Conservation (phyloP, 2,888 invertebrate genomes). For the Agriopis leucophaearia region DNA sequence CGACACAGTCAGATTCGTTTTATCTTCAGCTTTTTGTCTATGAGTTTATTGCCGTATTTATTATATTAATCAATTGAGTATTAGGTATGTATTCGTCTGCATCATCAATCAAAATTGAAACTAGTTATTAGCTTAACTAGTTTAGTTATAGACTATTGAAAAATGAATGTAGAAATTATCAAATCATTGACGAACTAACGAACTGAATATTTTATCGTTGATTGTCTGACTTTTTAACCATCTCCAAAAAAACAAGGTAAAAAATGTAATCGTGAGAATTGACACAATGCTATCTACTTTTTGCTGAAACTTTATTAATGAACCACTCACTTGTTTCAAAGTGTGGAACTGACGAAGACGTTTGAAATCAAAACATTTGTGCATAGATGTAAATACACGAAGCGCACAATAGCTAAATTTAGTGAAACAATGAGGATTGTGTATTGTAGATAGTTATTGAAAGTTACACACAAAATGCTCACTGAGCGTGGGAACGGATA, state of each 20-base stretch:
- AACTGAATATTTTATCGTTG: conserved; percentile 14
- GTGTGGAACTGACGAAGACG: conserved; percentile 38
- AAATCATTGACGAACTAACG: conserved; percentile 27
- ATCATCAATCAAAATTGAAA: conserved; percentile 78
- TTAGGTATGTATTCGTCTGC: conserved; percentile 61
- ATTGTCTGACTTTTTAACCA: not conserved
- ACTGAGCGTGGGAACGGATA: conserved; percentile 80
- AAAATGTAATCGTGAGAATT: conserved; percentile 7
- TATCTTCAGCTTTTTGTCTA: conserved; percentile 70
- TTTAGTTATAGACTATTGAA: conserved; percentile 30
- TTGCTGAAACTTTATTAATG: conserved; percentile 8
- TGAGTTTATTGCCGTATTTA: conserved; percentile 65
- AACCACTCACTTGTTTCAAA: conserved; percentile 7
- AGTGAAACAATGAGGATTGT: conserved; percentile 85
- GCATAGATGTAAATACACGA: conserved; percentile 79
- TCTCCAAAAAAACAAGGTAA: conserved; percentile 3
- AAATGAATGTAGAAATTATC: conserved; percentile 33
- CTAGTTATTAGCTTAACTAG: conserved; percentile 61
- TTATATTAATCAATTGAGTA: conserved; percentile 75
- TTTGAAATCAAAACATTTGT: conserved; percentile 60
- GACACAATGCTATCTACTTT: conserved; percentile 8
- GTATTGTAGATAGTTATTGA: conserved; percentile 74
- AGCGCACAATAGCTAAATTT: conserved; percentile 82
- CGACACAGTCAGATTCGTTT: conserved; percentile 65
- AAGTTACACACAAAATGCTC: conserved; percentile 76